Base-by-base conservation (phyloP, 2,888 invertebrate genomes). In the Andrena dorsata region DNA sequence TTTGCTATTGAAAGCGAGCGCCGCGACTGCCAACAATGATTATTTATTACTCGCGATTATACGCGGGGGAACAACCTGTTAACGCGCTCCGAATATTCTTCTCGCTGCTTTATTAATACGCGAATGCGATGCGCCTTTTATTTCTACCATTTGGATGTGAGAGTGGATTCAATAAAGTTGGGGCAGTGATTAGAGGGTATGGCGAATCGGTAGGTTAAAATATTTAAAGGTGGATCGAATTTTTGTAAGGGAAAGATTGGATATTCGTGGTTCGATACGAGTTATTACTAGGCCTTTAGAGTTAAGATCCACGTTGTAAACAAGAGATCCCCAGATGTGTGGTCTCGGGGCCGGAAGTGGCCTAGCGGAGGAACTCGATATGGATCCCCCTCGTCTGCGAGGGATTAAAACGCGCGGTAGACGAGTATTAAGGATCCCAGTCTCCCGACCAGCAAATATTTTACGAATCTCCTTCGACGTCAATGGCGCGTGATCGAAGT, bases 341-440 rank as follows among this genome's bases (percentile, higher is more conserved):
- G 74, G 84, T 83, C 76, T 51, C 58, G 28, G 49, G 68, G n/a
- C 80, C 84, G 84, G 80, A 84, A 84, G 77, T 84, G 76, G 76
- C 63, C 56, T 60, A 80, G 71, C 63, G 47, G 41, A 76, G 80
- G 80, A 83, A 83, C 84, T 76, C 76, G 80, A 84, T 84, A 84
- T 61, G 69, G 66, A 80, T 83, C 70, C 71, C 83, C 47, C 76
- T 66, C 58, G 23, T 13, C 61, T 47, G 49, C 47, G 30, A 76
- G 66, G 74, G 80, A 76, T 84, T 76, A 77, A 75, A 73, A 76
- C 28, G 56, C 69, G 30, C 41, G 49, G 47, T 53, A 73, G 69
- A 28, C 47, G 49, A 56, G 76, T 64, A 58, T 82, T 32, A 66
- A 74, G 32, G 53, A 49, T 35, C 51, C 74, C 26, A 26, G 20